Evolutionary conservation across 2,113 vertebrate species (phyloP).

Genomic region (Nothobranchius kuhntae): DNA sequence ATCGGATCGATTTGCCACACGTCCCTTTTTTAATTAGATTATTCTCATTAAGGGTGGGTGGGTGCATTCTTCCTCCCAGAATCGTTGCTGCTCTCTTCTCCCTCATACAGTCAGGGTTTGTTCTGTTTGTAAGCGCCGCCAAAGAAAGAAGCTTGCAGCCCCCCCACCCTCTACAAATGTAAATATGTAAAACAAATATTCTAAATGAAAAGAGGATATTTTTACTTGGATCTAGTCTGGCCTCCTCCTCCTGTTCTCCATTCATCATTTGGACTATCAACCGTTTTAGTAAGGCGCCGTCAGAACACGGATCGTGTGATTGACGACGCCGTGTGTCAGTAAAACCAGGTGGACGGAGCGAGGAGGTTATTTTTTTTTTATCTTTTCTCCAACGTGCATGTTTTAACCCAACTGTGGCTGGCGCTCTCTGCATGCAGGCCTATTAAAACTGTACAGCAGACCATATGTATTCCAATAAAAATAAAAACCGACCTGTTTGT

Average conservation of each 20-base stretch:
- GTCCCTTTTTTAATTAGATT: conserved; percentile 29
- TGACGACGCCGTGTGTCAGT: conserved; percentile 39
- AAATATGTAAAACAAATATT: conserved; percentile 23
- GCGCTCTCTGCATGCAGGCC: conserved; percentile 80
- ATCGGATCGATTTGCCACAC: conserved; percentile 42
- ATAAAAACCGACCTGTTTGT: conserved; percentile 75
- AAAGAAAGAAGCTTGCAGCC: conserved; percentile 72
- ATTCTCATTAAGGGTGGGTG: conserved; percentile 25
- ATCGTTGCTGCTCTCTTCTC: conserved; percentile 33
- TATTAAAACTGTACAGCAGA: conserved; percentile 76
- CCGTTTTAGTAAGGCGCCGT: conserved; percentile 2
- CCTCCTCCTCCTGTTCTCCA: conserved; percentile 11
- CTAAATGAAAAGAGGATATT: conserved; percentile 9
- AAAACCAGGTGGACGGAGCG: conserved; percentile 28
- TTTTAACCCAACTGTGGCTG: conserved; percentile 76
- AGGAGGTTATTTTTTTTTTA: conserved; percentile 10
- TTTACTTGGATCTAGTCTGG: conserved; percentile 42
- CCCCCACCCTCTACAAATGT: conserved; percentile 30
- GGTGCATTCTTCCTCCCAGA: conserved; percentile 23
- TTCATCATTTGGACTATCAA: conserved; percentile 3
- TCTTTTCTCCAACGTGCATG: conserved; percentile 69
- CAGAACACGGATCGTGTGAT: conserved; percentile 13
- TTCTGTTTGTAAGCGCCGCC: conserved; percentile 66
- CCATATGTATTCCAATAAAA: conserved; percentile 82
- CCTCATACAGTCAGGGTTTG: conserved; percentile 66